phyloP scores from a whole-genome alignment of 2,797 vertebrate species.

The Falco berigora region DNA sequence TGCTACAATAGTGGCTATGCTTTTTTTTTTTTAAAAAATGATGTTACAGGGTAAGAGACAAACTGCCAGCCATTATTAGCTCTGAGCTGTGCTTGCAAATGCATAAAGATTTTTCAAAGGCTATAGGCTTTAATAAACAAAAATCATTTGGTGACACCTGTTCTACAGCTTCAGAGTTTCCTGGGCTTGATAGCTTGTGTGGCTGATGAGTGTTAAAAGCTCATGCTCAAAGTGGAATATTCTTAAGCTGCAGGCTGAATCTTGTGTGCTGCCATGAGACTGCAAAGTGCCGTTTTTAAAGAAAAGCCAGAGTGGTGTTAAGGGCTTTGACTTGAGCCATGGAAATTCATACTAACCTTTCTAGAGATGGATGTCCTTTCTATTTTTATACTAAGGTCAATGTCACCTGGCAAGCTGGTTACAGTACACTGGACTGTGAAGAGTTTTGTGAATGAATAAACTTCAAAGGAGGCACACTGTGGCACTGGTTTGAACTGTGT shows the following conservation, averaged over 20 bases:
- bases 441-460: slow-evolving; percentile 49
- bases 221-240: neutral
- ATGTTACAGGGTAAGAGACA: neutral
- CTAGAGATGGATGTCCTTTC: slow-evolving; percentile 16
- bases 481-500: neutral
- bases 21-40: neutral
- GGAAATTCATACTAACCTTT: slow-evolving; percentile 7
- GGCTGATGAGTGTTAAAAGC: neutral
- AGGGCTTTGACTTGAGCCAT: neutral
- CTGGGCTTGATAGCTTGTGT: neutral
- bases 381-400: slow-evolving; percentile 50
- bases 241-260: neutral
- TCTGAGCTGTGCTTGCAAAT: neutral
- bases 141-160: neutral
- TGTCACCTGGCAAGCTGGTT: slow-evolving; percentile 38
- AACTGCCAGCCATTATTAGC: neutral
- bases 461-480: neutral
- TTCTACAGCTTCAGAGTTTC: neutral
- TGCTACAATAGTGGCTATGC: neutral
- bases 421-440: slow-evolving; percentile 18
- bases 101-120: neutral
- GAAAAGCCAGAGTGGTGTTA: neutral
- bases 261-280: neutral
- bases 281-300: neutral
- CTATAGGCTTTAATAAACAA: neutral